Evolutionary conservation across 2,888 invertebrate species (phyloP), one percentile per base, ranked within the genome.

Genomic region (Aleiodes leptofemur): DNA sequence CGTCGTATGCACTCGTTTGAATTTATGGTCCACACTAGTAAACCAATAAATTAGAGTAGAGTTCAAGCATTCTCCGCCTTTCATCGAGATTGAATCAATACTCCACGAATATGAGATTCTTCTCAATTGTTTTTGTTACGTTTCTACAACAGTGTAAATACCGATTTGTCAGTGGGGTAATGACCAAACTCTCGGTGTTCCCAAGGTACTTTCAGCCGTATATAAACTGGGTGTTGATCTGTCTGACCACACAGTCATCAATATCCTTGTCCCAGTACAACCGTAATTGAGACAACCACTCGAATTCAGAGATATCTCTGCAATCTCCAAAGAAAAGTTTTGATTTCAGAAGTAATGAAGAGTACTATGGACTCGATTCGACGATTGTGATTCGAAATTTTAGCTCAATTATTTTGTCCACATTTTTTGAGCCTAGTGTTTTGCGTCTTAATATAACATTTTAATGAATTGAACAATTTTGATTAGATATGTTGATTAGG

Each of bases 201-300:
- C 97, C 97, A 69, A 96, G 94, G 83, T 96, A 97, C 89, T 97
- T 97, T 86, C 97, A 97, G 0, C 96, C 96, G 86, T 97, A 97
- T 48, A 92, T 90, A 76, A 94, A 94, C 74, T 90, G 91, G 0
- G 95, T 96, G 88, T 96, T 97, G 0, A 97, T 97, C 90, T 97
- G 97, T 77, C 94, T 92, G 72, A 97, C 94, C 74, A 94, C 91
- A 86, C 96, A 96, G 83, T 96, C 94, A 82, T 96, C 95, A 5
- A 93, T 89, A 77, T 95, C 94, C 75, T 94, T 92, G 84, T 97
- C 96, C 96, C 96, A 97, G 87, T 96, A 96, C 87, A 96, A 96
- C 82, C 97, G 92, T 70, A 97, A 90, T 86, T 97, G 97, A 0
- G 96, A 96, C 86, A 96, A 93, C 97, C 97, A 97, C 87, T 97